phyloP scores from a whole-genome alignment of 2,797 vertebrate genomes.

The Bovichtus diacanthus region DNA sequence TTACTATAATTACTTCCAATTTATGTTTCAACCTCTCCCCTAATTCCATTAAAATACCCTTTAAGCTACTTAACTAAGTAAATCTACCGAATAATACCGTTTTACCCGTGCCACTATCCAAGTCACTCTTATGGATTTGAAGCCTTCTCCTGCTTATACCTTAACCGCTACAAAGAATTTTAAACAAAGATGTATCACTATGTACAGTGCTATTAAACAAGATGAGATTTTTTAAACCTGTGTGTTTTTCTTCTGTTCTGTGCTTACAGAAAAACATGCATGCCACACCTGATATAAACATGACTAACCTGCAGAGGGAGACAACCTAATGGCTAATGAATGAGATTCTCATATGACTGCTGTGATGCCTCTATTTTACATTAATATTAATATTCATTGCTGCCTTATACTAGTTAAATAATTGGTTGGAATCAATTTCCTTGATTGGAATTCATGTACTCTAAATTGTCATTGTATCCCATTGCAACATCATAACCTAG shows the following conservation, averaged over 20 bases:
- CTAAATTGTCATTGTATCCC: not conserved
- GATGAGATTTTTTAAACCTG: conserved; percentile 25
- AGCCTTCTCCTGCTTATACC: conserved; percentile 37
- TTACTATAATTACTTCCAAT: conserved; percentile 43
- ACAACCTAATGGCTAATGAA: conserved; percentile 37
- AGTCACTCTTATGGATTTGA: conserved; percentile 30
- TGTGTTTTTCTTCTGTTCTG: conserved; percentile 17
- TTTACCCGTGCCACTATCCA: conserved; percentile 12
- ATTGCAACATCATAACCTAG: not conserved
- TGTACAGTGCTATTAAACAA: conserved; percentile 64
- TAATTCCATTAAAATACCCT: conserved; percentile 5
- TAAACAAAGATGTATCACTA: conserved; percentile 42
- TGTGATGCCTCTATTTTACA: not conserved
- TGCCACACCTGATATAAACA: conserved; percentile 11
- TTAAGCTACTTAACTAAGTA: conserved; percentile 34
- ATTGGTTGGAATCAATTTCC: not conserved
- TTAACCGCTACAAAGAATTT: conserved; percentile 25
- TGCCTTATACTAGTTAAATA: conserved; percentile 10
- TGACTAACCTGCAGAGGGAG: conserved; percentile 47
- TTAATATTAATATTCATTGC: conserved; percentile 5
- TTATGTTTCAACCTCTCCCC: conserved; percentile 27
- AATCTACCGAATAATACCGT: conserved; percentile 42
- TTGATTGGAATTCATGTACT: not conserved
- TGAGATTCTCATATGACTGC: not conserved
- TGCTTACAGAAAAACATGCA: not conserved